These are phyloP conservation scores for Diorhabda carinulata DNA, from an alignment of 1,140 invertebrate genomes.

Conservation along the genomic window DNA sequence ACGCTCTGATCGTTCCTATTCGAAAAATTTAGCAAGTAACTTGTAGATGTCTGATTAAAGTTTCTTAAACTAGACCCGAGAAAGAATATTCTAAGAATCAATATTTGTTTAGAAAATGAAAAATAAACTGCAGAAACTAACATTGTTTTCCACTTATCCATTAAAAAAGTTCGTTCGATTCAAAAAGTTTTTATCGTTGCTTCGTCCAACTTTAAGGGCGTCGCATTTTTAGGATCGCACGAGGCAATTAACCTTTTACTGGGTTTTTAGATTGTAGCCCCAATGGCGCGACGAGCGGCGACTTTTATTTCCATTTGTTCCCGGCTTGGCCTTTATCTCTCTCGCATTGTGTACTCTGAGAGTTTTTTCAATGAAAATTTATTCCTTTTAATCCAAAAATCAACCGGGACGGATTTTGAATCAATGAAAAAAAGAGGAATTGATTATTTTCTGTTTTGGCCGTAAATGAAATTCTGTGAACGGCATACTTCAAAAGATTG, in stretches of 20 bases:
- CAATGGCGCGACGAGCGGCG: not conserved
- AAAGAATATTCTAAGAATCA: too few relatives aligned
- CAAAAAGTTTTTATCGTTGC: not conserved
- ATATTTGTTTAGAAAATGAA: too few relatives aligned
- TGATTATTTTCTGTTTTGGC: not conserved
- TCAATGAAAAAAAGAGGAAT: not conserved
- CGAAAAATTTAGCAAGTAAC: too few relatives aligned
- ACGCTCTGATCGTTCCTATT: too few relatives aligned
- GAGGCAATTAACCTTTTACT: slow-evolving; percentile 2
- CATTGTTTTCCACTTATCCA: not conserved
- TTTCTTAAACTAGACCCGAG: too few relatives aligned
- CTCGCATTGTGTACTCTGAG: not conserved
- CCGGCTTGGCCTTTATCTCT: not conserved
- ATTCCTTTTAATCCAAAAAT: not conserved
- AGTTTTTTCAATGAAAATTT: not conserved
- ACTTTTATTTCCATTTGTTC: not conserved
- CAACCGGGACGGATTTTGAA: not conserved
- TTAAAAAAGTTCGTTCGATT: slow-evolving; percentile 1
- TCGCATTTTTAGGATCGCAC: not conserved
- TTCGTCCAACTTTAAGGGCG: not conserved
- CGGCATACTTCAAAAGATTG: not conserved
- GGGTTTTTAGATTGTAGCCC: not conserved
- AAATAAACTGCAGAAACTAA: not conserved
- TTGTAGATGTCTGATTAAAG: too few relatives aligned
- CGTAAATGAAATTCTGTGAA: not conserved